Evolutionary conservation across 2,113 vertebrate species (phyloP).

Genomic region (Podilymbus podiceps): DNA sequence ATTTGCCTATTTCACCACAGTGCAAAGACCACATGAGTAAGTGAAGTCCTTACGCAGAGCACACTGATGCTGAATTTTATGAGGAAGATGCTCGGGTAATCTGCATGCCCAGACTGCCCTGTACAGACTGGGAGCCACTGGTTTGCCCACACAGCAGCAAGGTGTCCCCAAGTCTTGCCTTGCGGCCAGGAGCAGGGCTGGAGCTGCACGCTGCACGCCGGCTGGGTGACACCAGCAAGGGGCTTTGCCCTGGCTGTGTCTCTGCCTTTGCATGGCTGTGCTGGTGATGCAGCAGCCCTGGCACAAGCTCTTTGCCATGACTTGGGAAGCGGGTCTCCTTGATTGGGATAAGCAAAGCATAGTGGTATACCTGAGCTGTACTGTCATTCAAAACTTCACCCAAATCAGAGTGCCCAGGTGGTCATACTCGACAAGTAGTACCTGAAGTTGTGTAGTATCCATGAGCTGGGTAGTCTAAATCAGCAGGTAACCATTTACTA

Average conservation of each 20-base stretch:
- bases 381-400: not conserved
- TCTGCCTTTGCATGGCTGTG: not conserved
- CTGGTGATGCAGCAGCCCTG: not conserved
- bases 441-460: not conserved
- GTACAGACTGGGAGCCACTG: accelerated
- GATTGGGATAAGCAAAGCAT: not conserved
- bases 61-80: not conserved
- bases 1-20: not conserved
- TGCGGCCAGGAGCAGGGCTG: not conserved
- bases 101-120: accelerated
- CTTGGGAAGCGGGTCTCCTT: accelerated
- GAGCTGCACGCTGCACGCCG: accelerated
- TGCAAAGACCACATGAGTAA: not conserved
- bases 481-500: not conserved
- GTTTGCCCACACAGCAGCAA: not conserved
- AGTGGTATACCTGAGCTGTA: not conserved
- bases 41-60: not conserved
- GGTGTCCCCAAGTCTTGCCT: not conserved
- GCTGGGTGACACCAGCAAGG: not conserved
- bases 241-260: not conserved
- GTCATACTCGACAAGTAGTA: not conserved
- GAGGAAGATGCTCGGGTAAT: not conserved
- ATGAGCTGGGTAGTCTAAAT: not conserved
- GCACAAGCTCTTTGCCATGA: accelerated
- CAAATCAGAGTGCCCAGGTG: not conserved